A percentile compares a stretch with the other conserved stretches of the same genome.
phyloP scores from a whole-genome alignment of 2,888 invertebrate species.

The Caenorhabditis auriculariae region DNA sequence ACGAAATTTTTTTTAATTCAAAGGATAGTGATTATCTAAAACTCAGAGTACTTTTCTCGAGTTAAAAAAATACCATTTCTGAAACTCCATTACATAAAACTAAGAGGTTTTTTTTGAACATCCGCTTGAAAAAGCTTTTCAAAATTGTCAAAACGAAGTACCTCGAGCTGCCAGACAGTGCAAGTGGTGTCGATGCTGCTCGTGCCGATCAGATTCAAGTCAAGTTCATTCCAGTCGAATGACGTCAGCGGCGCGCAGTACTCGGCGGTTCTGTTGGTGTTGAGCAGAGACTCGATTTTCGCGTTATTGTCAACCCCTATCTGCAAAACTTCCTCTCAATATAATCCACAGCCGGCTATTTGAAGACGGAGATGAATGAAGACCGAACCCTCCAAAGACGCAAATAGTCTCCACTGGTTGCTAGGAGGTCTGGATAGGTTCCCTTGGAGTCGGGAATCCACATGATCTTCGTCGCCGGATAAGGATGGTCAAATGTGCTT shows the following conservation, averaged over 20 bases:
- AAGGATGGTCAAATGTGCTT: constrained; percentile 98
- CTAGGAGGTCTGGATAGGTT: constrained; percentile 85
- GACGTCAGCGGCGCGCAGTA: constrained; percentile 98
- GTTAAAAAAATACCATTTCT: no score
- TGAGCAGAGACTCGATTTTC: constrained; percentile 90
- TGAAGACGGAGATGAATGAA: not conserved
- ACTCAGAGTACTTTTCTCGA: no score
- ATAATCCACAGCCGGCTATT: not conserved
- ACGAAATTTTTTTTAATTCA: no score
- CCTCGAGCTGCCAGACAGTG: constrained; percentile 98
- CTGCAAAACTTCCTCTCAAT: constrained; percentile 12
- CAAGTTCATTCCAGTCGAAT: constrained; percentile 99
- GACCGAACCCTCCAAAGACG: constrained; percentile 77
- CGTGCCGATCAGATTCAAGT: constrained; percentile 94
- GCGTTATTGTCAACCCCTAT: constrained; percentile 67
- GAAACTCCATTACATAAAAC: no score
- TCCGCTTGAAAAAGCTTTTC: no score
- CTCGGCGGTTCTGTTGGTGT: constrained; percentile 98
- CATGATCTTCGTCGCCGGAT: constrained; percentile 99
- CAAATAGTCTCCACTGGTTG: constrained; percentile 93
- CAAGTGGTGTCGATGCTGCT: constrained; percentile 99
- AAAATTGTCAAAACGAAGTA: constrained; percentile 63
- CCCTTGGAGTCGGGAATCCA: constrained; percentile 48
- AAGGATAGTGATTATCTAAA: no score
- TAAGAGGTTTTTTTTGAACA: no score